phyloP scores from a whole-genome alignment of 2,113 vertebrate species.

The Girardinichthys multiradiatus region DNA sequence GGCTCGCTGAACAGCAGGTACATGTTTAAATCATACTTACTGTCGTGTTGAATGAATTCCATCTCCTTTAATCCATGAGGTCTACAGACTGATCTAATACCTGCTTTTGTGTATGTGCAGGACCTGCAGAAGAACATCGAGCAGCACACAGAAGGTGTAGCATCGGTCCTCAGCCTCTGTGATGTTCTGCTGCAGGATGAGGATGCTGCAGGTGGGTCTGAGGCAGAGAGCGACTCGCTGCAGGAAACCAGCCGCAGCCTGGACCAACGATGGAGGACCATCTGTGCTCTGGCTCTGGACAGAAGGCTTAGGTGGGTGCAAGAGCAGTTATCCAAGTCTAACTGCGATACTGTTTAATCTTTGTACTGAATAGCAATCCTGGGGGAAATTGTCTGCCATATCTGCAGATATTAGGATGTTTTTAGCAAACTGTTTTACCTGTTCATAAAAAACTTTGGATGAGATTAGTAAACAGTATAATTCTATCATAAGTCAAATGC shows the following conservation, averaged over 20 bases:
- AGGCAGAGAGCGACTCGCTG: slow-evolving; percentile 88
- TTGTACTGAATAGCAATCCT: too few species aligned
- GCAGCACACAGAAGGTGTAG: slow-evolving; percentile 88
- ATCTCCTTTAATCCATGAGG: slow-evolving; percentile 18
- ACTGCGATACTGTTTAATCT: too few species aligned
- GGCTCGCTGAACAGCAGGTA: slow-evolving; percentile 94
- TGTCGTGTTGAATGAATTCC: background rate
- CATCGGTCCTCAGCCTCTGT: slow-evolving; percentile 89
- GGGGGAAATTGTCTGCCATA: too few species aligned
- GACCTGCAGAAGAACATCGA: slow-evolving; percentile 95
- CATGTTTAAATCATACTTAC: too few species aligned
- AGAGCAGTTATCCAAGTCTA: background rate
- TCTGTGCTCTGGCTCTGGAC: slow-evolving; percentile 93
- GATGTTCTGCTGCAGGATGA: slow-evolving; percentile 88
- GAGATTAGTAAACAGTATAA: background rate
- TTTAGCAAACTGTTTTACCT: background rate
- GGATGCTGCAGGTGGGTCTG: slow-evolving; percentile 84
- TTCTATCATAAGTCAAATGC: background rate
- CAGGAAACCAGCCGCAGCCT: slow-evolving; percentile 91
- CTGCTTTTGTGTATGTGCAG: slow-evolving; percentile 68
- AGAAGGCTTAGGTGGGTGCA: slow-evolving; percentile 86
- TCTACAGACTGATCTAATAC: background rate
- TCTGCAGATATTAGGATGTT: too few species aligned
- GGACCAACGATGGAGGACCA: slow-evolving; percentile 94
- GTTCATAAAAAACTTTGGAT: background rate